These are phyloP conservation scores for Diabrotica undecimpunctata DNA, from an alignment of 1,140 invertebrate species.

Conservation along the genomic window DNA sequence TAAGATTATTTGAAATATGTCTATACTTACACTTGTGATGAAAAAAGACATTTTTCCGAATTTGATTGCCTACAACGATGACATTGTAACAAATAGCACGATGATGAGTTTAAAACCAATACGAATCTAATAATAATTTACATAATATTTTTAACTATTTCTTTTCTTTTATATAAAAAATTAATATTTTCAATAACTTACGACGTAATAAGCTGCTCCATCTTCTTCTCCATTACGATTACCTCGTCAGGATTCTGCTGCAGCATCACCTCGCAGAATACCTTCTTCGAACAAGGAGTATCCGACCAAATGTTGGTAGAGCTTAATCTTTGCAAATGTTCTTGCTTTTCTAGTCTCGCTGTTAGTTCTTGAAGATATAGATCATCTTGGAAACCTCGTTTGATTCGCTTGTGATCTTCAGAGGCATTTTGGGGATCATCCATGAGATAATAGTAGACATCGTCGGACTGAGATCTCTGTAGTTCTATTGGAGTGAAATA, in stretches of 20 bases:
- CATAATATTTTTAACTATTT: no score
- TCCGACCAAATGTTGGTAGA: slow-evolving; percentile 61
- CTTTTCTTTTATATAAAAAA: no score
- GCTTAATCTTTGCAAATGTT: slow-evolving; percentile 56
- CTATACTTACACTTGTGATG: no score
- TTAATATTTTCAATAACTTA: slow-evolving; percentile 53
- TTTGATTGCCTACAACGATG: no score
- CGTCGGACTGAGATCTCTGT: not conserved
- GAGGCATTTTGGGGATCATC: slow-evolving; percentile 25
- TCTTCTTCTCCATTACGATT: slow-evolving; percentile 73
- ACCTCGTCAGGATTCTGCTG: slow-evolving; percentile 61
- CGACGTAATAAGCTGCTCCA: slow-evolving; percentile 64
- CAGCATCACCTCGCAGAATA: slow-evolving; percentile 72
- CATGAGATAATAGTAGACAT: slow-evolving; percentile 26
- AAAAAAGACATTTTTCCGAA: no score
- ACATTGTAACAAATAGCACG: no score
- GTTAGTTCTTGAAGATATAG: slow-evolving; percentile 46
- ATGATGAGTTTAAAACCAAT: no score
- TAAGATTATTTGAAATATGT: no score
- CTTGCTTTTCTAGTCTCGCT: slow-evolving; percentile 48
- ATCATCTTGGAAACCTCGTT: slow-evolving; percentile 47
- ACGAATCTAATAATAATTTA: no score
- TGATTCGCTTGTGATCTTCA: slow-evolving; percentile 42
- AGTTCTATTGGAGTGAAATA: slow-evolving; percentile 59
- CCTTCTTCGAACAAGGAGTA: slow-evolving; percentile 69